Evolutionary conservation across 2,113 vertebrate species (phyloP), one percentile per base, ranked within the genome.

Genomic region (Delphinapterus leucas): DNA sequence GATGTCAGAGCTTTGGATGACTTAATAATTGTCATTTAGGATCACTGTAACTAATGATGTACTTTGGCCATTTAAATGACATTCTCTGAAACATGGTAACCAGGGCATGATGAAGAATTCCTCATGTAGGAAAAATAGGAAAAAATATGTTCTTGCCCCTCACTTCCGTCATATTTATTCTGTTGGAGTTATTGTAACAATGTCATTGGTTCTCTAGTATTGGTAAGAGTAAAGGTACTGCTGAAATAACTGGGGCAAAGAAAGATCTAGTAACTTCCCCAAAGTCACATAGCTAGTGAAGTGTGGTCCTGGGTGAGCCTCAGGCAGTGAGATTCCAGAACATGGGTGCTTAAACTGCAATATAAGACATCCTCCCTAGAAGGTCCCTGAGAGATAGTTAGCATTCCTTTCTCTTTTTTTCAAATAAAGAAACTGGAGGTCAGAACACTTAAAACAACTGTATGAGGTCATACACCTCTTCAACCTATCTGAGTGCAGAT

Each of bases 361-460:
- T 0, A 6, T 3, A 28, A 15, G 25, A 13, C 8, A 25, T 13
- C 36, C 5, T 31, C 7, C 23, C 14, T 18, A 17, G n/a, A 67
- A 88, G 38, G 47, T 73, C 47, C 26, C 80, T 1, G 6, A 73
- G 90, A 88, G 21, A 61, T 49, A 17, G n/a, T 91, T 91, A 77
- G 21, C 60, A 63, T 94, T 83, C 53, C 41, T 87, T 70, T 95
- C 49, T 53, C 49, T 63, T 70, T 47, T 93, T 82, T n/a, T 47
- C 15, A 88, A 88, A 88, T 9, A 86, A 86, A 82, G 73, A 90
- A 87, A 86, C 53, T 18, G 7, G 49, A 31, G 8, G 9, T 92
- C 49, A 82, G 60, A 82, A 89, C 47, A 65, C 44, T 60, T 83
- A 28, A 80, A 79, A 87, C 26, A 88, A 84, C 17, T 38, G 20